Evolutionary conservation across 2,797 vertebrate genomes (phyloP).

Genomic region (Leptatherina wallacei): DNA sequence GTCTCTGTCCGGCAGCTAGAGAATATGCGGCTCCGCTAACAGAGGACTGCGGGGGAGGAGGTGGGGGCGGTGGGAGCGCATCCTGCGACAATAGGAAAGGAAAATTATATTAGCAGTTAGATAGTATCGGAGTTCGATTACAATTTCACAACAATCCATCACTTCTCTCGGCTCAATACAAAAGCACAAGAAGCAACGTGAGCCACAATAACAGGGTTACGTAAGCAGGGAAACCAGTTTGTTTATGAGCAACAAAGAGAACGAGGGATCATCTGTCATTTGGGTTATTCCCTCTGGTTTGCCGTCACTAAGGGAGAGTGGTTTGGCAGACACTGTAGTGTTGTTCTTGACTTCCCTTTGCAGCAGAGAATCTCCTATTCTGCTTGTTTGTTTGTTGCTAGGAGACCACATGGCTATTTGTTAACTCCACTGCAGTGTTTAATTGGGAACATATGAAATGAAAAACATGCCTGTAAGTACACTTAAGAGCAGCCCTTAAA

Average conservation of each 20-base stretch:
- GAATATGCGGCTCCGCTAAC: conserved; percentile 83
- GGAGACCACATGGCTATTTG: conserved; percentile 61
- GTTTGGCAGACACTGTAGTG: conserved; percentile 54
- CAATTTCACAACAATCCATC: conserved; percentile 12
- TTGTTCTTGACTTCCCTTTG: conserved; percentile 49
- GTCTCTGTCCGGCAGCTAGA: conserved; percentile 85
- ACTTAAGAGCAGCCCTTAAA: conserved; percentile 50
- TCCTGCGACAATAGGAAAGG: conserved; percentile 79
- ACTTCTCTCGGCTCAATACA: conserved; percentile 11
- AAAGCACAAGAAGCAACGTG: conserved; percentile 28
- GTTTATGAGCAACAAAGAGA: conserved; percentile 61
- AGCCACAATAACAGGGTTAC: conserved; percentile 34
- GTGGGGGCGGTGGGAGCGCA: conserved; percentile 92
- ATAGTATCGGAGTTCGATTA: conserved; percentile 19
- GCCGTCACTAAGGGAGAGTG: conserved; percentile 46
- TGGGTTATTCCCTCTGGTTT: conserved; percentile 60
- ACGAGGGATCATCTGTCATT: conserved; percentile 67
- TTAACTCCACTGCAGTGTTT: conserved; percentile 67
- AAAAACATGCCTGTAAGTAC: conserved; percentile 68
- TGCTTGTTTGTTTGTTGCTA: conserved; percentile 80
- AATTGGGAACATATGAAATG: conserved; percentile 78
- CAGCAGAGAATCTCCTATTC: conserved; percentile 49
- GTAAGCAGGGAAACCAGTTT: conserved; percentile 59
- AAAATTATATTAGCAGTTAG: conserved; percentile 7
- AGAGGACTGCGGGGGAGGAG: conserved; percentile 89